phyloP scores from a whole-genome alignment of 2,797 vertebrate genomes.

The Kryptolebias ocellatus region DNA sequence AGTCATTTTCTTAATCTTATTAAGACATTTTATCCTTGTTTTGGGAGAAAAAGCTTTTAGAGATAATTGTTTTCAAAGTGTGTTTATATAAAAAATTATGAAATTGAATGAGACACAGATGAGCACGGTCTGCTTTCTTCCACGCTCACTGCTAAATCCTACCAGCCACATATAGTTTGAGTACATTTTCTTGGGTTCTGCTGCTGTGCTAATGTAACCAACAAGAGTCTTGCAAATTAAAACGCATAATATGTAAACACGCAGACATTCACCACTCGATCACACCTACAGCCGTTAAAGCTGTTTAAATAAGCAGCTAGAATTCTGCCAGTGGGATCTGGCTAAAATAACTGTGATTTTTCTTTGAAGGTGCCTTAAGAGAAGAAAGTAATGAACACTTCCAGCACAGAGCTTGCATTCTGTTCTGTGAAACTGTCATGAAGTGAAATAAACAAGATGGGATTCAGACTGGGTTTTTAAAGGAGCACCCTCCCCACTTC shows the following conservation, averaged over 20 bases:
- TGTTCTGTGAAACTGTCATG: slow-evolving; percentile 44
- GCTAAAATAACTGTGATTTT: slow-evolving; percentile 69
- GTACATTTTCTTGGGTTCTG: slow-evolving; percentile 16
- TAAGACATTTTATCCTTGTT: slow-evolving; percentile 22
- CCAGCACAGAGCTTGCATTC: slow-evolving; percentile 39
- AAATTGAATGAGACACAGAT: not conserved
- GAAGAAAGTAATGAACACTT: slow-evolving; percentile 57
- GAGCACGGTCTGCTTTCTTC: not conserved
- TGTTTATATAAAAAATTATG: not conserved
- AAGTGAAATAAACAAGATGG: slow-evolving; percentile 44
- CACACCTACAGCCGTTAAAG: slow-evolving; percentile 45
- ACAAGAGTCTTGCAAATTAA: slow-evolving; percentile 16
- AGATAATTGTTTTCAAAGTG: slow-evolving; percentile 13
- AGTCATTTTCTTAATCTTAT: slow-evolving; percentile 56
- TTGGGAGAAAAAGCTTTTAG: slow-evolving; percentile 4
- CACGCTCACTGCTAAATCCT: not conserved
- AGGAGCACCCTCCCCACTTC: not conserved
- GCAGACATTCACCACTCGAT: slow-evolving; percentile 36
- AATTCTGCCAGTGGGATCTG: slow-evolving; percentile 40
- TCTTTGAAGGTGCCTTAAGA: slow-evolving; percentile 49
- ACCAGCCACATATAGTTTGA: slow-evolving; percentile 6
- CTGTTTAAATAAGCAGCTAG: slow-evolving; percentile 37
- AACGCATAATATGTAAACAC: slow-evolving; percentile 6
- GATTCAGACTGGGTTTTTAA: slow-evolving; percentile 31
- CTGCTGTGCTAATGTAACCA: not conserved